Conservation (phyloP, 2,113 vertebrate genomes). For the Gasterosteus aculeatus region DNA sequence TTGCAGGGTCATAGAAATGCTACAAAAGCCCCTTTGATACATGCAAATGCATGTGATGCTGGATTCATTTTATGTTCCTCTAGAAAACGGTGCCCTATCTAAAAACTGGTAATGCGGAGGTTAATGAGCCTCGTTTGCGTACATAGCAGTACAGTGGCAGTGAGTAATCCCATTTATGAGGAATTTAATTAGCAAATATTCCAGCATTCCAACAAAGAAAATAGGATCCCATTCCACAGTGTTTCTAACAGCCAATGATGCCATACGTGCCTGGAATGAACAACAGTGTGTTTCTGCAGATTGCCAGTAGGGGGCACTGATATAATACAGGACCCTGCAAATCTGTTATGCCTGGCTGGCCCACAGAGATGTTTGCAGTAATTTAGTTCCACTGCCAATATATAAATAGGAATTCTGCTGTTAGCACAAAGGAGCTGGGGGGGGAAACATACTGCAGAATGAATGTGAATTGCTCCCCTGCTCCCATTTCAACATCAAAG, state of each 20-base stretch:
- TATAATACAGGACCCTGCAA: constrained; percentile 73
- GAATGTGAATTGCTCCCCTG: constrained; percentile 83
- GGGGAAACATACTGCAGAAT: constrained; percentile 75
- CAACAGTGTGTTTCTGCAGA: constrained; percentile 29
- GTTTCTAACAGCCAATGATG: constrained; percentile 53
- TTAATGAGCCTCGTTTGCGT: constrained; percentile 46
- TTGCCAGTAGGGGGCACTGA: constrained; percentile 82
- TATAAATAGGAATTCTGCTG: constrained; percentile 84
- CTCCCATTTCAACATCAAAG: constrained; percentile 85
- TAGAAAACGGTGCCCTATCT: constrained; percentile 5
- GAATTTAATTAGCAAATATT: constrained; percentile 76
- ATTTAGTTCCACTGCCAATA: constrained; percentile 83
- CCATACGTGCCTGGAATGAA: constrained; percentile 65
- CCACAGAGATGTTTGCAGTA: constrained; percentile 82
- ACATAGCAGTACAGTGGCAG: constrained; percentile 50
- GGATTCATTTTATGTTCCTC: constrained; percentile 11
- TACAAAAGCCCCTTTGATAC: background rate
- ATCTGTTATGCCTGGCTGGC: constrained; percentile 78
- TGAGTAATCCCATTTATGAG: constrained; percentile 62
- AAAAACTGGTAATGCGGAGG: constrained; percentile 29
- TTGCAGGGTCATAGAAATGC: background rate
- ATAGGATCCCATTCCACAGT: constrained; percentile 63
- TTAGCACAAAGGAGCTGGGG: constrained; percentile 79
- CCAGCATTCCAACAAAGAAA: constrained; percentile 64
- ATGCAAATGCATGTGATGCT: constrained; percentile 13